These are phyloP conservation scores for Julus scanicus DNA, from an alignment of 2,888 invertebrate species.

Conservation along the genomic window DNA sequence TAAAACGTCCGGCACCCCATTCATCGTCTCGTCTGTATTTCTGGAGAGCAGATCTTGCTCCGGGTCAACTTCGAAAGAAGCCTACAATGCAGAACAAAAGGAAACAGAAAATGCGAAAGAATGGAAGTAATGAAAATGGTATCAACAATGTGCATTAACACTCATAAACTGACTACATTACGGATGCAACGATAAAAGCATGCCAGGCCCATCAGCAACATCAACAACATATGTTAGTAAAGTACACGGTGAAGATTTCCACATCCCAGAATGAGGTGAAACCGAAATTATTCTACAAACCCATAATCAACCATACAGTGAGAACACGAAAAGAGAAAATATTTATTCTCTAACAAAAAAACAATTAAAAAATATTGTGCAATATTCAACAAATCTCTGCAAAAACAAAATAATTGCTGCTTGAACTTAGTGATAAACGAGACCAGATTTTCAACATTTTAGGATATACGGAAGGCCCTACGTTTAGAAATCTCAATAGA, in stretches of 20 bases:
- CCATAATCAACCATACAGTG: background rate
- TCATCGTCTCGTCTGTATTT: background rate
- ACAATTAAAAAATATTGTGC: background rate
- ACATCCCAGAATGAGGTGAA: background rate
- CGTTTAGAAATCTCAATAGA: no score
- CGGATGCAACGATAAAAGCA: background rate
- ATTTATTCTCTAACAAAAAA: slow-evolving; percentile 23
- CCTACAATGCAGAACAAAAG: background rate
- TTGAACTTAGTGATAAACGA: background rate
- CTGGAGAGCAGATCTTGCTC: background rate
- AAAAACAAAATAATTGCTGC: background rate
- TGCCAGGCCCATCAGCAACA: slow-evolving; percentile 34
- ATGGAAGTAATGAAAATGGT: background rate
- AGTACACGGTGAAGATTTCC: background rate
- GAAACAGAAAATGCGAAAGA: background rate
- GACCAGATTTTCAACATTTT: background rate
- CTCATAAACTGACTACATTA: background rate
- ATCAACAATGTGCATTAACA: background rate
- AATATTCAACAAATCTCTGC: background rate
- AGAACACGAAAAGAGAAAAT: background rate
- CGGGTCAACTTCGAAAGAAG: background rate
- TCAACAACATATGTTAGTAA: background rate
- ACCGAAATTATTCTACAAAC: background rate
- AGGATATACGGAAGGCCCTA: no score
- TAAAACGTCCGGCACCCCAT: background rate